Percentiles rank a stretch among this genome's conserved stretches.
Conservation (phyloP, 1,140 invertebrate species). For the Drosophila prosaltans region DNA sequence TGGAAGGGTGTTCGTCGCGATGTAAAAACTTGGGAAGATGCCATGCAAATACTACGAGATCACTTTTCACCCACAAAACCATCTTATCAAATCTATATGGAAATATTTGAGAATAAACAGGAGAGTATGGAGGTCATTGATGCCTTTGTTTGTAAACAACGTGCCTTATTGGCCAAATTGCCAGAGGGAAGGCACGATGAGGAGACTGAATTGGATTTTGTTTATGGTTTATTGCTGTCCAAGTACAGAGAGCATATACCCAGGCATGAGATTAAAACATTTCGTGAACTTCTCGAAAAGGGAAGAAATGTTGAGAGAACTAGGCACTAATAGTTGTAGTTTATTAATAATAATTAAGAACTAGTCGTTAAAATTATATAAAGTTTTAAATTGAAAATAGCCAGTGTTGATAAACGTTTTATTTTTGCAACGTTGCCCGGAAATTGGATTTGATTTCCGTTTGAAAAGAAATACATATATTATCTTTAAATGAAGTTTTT, state of each 20-base stretch:
- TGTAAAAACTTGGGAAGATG: constrained; percentile 66
- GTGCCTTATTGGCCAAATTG: constrained; percentile 71
- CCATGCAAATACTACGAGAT: constrained; percentile 61
- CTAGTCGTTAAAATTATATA: too few species aligned
- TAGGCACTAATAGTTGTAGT: constrained; percentile 17
- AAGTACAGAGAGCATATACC: constrained; percentile 71
- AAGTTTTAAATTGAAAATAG: too few species aligned
- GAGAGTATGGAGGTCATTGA: constrained; percentile 51
- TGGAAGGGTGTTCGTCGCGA: constrained; percentile 78
- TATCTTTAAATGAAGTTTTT: too few species aligned
- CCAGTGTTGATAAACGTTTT: too few species aligned
- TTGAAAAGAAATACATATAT: too few species aligned
- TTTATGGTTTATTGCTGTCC: constrained; percentile 64
- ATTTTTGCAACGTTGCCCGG: too few species aligned
- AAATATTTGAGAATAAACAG: constrained; percentile 74
- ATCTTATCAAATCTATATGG: constrained; percentile 72
- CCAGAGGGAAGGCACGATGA: constrained; percentile 74
- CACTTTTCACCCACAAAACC: constrained; percentile 79
- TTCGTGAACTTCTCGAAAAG: constrained; percentile 68
- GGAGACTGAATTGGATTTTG: constrained; percentile 75
- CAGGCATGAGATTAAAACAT: constrained; percentile 67
- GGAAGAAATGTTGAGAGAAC: constrained; percentile 62
- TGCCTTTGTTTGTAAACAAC: constrained; percentile 71
- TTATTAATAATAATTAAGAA: background rate
- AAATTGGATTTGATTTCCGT: too few species aligned